Conservation (phyloP, 2,113 vertebrate genomes). For the Microcebus murinus region DNA sequence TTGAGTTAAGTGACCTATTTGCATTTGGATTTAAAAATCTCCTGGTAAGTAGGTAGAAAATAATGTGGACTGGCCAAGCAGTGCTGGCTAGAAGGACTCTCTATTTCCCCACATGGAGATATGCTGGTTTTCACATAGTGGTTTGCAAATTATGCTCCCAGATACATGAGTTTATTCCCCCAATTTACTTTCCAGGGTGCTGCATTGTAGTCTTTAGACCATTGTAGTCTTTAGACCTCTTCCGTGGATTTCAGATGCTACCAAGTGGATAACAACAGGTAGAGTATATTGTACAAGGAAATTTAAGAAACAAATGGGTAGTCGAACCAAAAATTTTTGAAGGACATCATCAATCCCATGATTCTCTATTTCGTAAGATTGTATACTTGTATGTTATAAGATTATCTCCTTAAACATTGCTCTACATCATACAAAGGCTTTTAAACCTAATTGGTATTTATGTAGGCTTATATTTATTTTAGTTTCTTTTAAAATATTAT, state of each 20-base stretch:
- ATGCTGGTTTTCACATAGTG: background rate
- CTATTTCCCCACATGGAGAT: background rate
- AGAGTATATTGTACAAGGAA: background rate
- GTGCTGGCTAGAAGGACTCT: background rate
- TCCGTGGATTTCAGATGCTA: background rate
- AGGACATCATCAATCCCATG: background rate
- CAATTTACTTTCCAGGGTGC: background rate
- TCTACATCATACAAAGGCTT: background rate
- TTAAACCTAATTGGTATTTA: constrained; percentile 1
- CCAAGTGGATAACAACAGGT: background rate
- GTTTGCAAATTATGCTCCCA: background rate
- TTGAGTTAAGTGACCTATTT: background rate
- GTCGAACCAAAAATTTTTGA: background rate
- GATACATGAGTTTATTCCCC: background rate
- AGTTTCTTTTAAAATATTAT: background rate
- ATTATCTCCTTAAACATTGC: background rate
- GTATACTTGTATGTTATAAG: background rate
- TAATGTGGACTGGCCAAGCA: background rate
- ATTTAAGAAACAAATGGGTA: background rate
- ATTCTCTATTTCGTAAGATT: background rate
- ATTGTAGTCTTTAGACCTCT: background rate
- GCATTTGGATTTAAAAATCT: background rate
- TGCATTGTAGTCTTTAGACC: background rate
- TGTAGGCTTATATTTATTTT: background rate
- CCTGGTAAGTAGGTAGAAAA: background rate